A percentile compares a stretch with the other conserved stretches of the same genome.
Evolutionary conservation across 1,140 invertebrate species (phyloP).

Genomic region (Rhyacophila brunnea): DNA sequence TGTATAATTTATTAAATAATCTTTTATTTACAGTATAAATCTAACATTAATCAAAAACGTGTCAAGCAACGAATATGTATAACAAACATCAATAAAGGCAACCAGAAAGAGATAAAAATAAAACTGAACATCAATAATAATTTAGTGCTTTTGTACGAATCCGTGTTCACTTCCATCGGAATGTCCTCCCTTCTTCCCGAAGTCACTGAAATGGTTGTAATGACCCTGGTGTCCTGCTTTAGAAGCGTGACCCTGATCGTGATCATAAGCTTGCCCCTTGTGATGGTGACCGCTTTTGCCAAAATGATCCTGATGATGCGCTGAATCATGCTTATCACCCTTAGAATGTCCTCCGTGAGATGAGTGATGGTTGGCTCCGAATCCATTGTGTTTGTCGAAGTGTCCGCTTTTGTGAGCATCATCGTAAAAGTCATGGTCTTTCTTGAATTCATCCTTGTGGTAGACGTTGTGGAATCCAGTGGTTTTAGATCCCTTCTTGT

Average conservation of each 20-base stretch:
- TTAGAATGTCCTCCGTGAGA: conserved; percentile 50
- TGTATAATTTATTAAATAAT: neutral
- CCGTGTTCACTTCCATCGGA: conserved; percentile 46
- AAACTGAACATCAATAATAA: neutral
- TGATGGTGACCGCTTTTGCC: conserved; percentile 50
- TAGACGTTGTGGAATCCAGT: conserved; percentile 71
- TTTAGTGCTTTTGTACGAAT: conserved; percentile 39
- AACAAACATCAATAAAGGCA: too few species aligned
- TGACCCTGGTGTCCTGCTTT: conserved; percentile 48
- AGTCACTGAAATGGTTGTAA: conserved; percentile 44
- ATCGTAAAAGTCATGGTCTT: conserved; percentile 72
- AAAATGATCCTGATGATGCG: conserved; percentile 43
- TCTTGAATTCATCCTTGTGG: conserved; percentile 73
- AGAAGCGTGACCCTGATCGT: conserved; percentile 45
- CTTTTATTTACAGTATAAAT: too few species aligned
- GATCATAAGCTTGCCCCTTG: conserved; percentile 47
- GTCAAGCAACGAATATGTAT: too few species aligned
- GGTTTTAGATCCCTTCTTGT: conserved; percentile 68
- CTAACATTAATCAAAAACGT: too few species aligned
- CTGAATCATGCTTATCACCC: conserved; percentile 52
- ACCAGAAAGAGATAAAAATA: too few species aligned
- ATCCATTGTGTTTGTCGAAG: conserved; percentile 56
- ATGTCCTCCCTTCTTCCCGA: conserved; percentile 43
- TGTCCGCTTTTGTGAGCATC: conserved; percentile 64
- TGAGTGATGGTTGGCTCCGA: conserved; percentile 50